Evolutionary conservation across 2,797 vertebrate genomes (phyloP), one percentile per base, ranked within the genome.

Genomic region (Cygnus olor): DNA sequence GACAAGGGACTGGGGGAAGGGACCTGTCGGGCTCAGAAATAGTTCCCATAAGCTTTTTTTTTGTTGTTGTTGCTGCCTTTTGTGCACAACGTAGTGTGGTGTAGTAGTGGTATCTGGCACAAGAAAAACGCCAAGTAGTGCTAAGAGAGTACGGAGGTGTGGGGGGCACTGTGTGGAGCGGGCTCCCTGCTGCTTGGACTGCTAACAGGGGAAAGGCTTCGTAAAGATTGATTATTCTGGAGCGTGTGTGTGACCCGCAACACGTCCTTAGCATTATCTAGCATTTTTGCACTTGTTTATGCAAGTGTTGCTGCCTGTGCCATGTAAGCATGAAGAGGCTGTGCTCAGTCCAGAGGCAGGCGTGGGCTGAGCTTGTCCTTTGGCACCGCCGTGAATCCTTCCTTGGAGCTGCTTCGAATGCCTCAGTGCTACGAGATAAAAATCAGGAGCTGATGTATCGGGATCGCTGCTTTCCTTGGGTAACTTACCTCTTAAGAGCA

Each of bases 1-100:
- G n/a, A 10, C 38, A 18, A 5, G 5, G 66, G 60, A 44, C 20
- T 71, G 27, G 11, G 44, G 58, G 10, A 56, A 85, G n/a, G 60
- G 49, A 13, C 24, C 78, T 54, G n/a, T 80, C 40, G 66, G 25
- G 40, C 12, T 65, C n/a, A 74, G 40, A 82, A 88, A 11, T 19
- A 24, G 32, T 70, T 78, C 61, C 40, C 3, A 4, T 28, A 11
- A 60, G 71, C 24, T 36, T 45, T 38, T 49, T 45, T 10, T 44
- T 42, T 51, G 42, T 25, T 53, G 2, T 22, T 65, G 5, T 74
- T 32, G 30, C 15, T 76, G 38, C 61, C 53, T 19, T 80, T 76
- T 63, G 42, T 34, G 51, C 6, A 9, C 0, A 3, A 13, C 1
- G 4, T 65, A 34, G 24, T 60, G 11, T 54, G 32, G 34, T 63